These are phyloP conservation scores for Macrostomum cliftonense DNA, from an alignment of 2,888 invertebrate genomes.

Conservation along the genomic window DNA sequence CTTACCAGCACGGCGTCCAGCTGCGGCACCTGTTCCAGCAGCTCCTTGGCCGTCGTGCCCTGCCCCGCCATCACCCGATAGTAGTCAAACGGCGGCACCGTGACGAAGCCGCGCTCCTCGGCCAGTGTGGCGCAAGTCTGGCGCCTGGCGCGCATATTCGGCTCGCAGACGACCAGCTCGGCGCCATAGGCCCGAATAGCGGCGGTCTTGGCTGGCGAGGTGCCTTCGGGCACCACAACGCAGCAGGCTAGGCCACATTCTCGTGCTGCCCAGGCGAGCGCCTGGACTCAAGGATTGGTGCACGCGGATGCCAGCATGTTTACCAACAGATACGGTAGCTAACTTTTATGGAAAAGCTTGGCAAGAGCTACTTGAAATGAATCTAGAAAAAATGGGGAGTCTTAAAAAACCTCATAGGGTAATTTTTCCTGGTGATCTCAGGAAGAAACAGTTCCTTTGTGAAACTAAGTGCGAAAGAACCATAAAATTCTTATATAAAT, in stretches of 20 bases:
- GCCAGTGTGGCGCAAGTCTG: slow-evolving; percentile 24
- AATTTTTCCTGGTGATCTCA: too few relatives aligned
- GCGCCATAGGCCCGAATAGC: slow-evolving; percentile 39
- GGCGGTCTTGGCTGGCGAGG: slow-evolving; percentile 34
- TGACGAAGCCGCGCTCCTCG: slow-evolving; percentile 21
- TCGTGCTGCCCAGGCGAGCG: slow-evolving; percentile 35
- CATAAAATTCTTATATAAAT: too few relatives aligned
- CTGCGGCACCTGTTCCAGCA: slow-evolving; percentile 36
- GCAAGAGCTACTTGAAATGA: too few relatives aligned
- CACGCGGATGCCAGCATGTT: too few relatives aligned
- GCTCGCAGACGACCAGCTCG: slow-evolving; percentile 33
- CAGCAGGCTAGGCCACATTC: slow-evolving; percentile 30
- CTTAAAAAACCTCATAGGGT: too few relatives aligned
- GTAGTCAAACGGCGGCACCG: slow-evolving; percentile 38
- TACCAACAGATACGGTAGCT: too few relatives aligned
- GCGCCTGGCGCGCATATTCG: slow-evolving; percentile 28
- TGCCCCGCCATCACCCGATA: slow-evolving; percentile 39
- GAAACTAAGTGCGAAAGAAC: too few relatives aligned
- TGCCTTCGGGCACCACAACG: slow-evolving; percentile 38
- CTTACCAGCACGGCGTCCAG: slow-evolving; percentile 35
- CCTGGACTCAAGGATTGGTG: too few relatives aligned
- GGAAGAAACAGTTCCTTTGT: too few relatives aligned
- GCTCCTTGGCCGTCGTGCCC: slow-evolving; percentile 28
- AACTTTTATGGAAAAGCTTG: too few relatives aligned
- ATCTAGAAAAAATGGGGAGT: too few relatives aligned